Percentiles rank a stretch among this genome's conserved stretches.
These are phyloP conservation scores for Petrophora chlorosata DNA, from an alignment of 2,888 invertebrate species.

Conservation along the genomic window DNA sequence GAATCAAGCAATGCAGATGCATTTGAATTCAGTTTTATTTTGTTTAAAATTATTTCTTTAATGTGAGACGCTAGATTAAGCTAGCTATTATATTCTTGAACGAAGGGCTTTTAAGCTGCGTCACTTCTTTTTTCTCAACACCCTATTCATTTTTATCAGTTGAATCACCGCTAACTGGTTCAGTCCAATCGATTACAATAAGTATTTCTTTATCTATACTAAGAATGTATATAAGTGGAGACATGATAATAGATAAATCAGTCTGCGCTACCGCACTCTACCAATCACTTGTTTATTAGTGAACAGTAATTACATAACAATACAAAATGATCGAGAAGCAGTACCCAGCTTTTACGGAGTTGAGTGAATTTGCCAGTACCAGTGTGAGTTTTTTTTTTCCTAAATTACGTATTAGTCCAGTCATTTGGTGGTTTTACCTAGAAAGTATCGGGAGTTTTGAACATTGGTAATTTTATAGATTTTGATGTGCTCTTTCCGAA, in stretches of 20 bases:
- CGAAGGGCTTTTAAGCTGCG: too few relatives aligned
- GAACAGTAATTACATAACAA: background rate
- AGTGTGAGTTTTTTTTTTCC: slow-evolving; percentile 59
- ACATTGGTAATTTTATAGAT: too few relatives aligned
- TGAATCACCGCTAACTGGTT: background rate
- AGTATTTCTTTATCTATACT: slow-evolving; percentile 16
- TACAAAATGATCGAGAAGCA: slow-evolving; percentile 58
- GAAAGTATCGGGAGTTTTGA: too few relatives aligned
- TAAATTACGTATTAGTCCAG: too few relatives aligned
- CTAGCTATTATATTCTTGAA: too few relatives aligned
- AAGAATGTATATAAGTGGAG: slow-evolving; percentile 24
- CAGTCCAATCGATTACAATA: slow-evolving; percentile 6
- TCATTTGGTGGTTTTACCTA: too few relatives aligned
- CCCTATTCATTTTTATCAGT: background rate
- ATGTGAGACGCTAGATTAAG: too few relatives aligned
- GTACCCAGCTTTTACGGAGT: slow-evolving; percentile 68
- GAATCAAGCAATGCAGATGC: too few relatives aligned
- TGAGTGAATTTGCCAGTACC: slow-evolving; percentile 73
- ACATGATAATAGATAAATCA: slow-evolving; percentile 10
- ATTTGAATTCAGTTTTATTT: too few relatives aligned
- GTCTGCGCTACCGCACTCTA: slow-evolving; percentile 9
- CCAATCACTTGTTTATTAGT: slow-evolving; percentile 8
- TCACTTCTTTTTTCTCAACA: background rate
- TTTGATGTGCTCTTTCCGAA: too few relatives aligned
- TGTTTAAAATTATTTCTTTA: too few relatives aligned